A percentile compares a stretch with the other conserved stretches of the same genome.
phyloP scores from a whole-genome alignment of 2,113 vertebrate species.

The Ranitomeya imitator region DNA sequence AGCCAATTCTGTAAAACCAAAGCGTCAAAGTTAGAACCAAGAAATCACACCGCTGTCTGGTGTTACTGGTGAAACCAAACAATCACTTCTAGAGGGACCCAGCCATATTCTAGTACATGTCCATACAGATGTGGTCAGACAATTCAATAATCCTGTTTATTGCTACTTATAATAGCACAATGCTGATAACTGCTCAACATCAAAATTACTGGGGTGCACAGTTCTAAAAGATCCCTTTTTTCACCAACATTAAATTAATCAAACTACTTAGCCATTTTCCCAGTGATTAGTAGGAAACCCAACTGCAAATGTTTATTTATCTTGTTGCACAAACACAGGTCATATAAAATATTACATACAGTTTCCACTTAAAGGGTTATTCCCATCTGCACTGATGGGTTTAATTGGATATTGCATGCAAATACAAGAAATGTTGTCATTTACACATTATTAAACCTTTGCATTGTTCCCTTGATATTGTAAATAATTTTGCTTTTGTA shows the following conservation, averaged over 20 bases:
- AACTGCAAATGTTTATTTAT: too few species aligned
- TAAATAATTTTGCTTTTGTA: too few species aligned
- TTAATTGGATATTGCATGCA: too few species aligned
- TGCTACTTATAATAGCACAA: background rate
- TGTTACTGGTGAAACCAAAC: background rate
- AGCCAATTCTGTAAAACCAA: slow-evolving; percentile 85
- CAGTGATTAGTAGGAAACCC: too few species aligned
- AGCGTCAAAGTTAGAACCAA: slow-evolving; percentile 39
- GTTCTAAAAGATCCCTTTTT: too few species aligned
- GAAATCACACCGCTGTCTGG: background rate
- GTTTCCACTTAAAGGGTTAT: background rate
- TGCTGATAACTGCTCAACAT: background rate
- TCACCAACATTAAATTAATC: too few species aligned
- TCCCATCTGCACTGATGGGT: too few species aligned
- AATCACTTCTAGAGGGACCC: background rate
- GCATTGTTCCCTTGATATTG: too few species aligned
- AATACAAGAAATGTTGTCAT: too few species aligned
- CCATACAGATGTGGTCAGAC: background rate
- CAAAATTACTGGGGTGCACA: too few species aligned
- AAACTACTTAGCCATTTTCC: too few species aligned
- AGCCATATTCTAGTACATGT: background rate
- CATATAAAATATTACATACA: background rate
- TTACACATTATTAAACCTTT: too few species aligned
- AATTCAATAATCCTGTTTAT: background rate
- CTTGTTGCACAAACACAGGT: background rate